Evolutionary conservation across 2,797 vertebrate species (phyloP), one percentile per base, ranked within the genome.

Genomic region (Sus cebifrons): DNA sequence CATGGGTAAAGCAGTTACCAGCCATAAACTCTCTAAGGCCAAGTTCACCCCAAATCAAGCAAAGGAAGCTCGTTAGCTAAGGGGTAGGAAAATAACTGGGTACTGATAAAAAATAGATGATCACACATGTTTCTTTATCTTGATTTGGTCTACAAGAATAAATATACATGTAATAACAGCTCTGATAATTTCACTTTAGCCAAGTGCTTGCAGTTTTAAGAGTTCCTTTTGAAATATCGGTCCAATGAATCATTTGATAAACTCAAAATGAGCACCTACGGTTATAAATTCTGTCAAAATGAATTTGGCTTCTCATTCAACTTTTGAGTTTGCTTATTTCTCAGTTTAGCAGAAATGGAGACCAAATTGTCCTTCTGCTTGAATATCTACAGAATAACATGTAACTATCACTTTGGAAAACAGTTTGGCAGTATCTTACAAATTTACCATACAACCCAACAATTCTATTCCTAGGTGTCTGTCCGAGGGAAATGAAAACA

Each of bases 401-500:
- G 8, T 18, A 36, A 65, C 6, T 40, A 58, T 74, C 29, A 86
- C 73, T 94, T 89, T 94, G 64, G 67, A 79, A 96, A 94, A 89
- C 23, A 68, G 40, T 77, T 74, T 74, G 73, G 12, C 27, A 52
- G 54, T 64, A 29, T 86, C 83, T 77, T 95, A 32, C 14, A 40
- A 75, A 86, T 83, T 64, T 83, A 81, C 36, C n/a, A 52, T 21
- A 67, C 4, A 44, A 78, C 6, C 49, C n/a, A 95, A 52, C 70
- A 94, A 91, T 77, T 88, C 64, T 65, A 89, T 73, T 79, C 29
- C 65, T 92, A 32, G 5, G 16, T 67, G 23, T 68, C 78, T 67
- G 65, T 21, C 17, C 56, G 68, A 86, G 85, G 82, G 32, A 92
- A 95, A 75, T 44, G 64, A 96, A 94, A 94, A 62, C 73, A 92